Evolutionary conservation across 2,113 vertebrate species (phyloP), one percentile per base, ranked within the genome.

Genomic region (Raja brachyura): DNA sequence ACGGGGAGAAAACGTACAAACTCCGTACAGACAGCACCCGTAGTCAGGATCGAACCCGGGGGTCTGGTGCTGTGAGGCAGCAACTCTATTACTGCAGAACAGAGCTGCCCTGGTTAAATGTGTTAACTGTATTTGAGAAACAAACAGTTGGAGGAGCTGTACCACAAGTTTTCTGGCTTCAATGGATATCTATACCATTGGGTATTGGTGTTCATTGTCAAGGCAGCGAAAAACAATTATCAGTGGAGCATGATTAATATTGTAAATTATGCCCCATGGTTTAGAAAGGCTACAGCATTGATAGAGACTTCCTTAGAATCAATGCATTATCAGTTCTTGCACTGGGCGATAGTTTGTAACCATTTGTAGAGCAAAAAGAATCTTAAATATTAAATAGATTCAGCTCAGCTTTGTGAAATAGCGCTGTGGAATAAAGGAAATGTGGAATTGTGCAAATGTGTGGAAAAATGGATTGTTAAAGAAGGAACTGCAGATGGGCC

Each of bases 131-230:
- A n/a, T 88, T 18, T 66, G 14, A 63, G 59, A 63, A 88, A 18
- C 59, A 31, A 88, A 88, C 59, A 88, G 59, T n/a, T 88, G 83
- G 81, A 85, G 81, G 81, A 85, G 81, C 54, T 61, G 59, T 85
- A n/a, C 56, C 28, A 85, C 81, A 85, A 85, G 81, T 61, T 63
- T 88, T 88, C 11, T 88, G n/a, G 63, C 5, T 88, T 63, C 56
- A 18, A 88, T 61, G 7, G 61, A 31, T 18, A 13, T 18, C 59
- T 31, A 16, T 63, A 88, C 61, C 59, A 61, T 48, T 59, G 81
- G 81, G 22, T 25, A 31, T 11, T 63, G 59, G 25, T 88, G 83
- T 88, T 88, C 59, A 63, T 31, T 63, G n/a, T 31, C 9, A 88
- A 8, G 13, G n/a, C 83, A 63, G 59, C 13, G 16, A 61, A 77